Evolutionary conservation across 2,113 vertebrate genomes (phyloP).

Genomic region (Phalacrocorax aristotelis): DNA sequence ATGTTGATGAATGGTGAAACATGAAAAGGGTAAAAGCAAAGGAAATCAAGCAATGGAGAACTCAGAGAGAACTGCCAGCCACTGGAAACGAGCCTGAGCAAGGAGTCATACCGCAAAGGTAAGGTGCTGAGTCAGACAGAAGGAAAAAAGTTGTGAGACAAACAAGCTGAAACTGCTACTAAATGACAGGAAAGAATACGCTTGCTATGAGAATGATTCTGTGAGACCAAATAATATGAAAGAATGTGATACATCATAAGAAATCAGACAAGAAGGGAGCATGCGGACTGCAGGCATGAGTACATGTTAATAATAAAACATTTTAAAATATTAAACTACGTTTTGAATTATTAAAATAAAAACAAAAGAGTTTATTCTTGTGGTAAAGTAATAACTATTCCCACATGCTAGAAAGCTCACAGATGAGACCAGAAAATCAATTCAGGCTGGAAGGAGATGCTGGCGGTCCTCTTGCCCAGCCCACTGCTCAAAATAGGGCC

Average conservation of each 20-base stretch:
- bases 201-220: not conserved
- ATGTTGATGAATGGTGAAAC: not conserved
- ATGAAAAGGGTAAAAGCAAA: not conserved
- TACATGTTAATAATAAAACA: not conserved
- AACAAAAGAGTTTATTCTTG: not conserved
- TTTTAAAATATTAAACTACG: conserved; percentile 19
- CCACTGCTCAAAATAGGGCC: not conserved
- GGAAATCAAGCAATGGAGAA: not conserved
- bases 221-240: not conserved
- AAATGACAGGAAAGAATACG: not conserved
- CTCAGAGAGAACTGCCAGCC: not conserved
- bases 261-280: not conserved
- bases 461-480: not conserved
- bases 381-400: not conserved
- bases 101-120: not conserved
- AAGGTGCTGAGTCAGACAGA: not conserved
- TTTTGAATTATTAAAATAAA: conserved; percentile 50
- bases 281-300: not conserved
- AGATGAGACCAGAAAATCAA: not conserved
- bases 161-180: not conserved
- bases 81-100: not conserved
- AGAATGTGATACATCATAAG: not conserved
- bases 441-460: not conserved
- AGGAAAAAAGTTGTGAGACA: not conserved
- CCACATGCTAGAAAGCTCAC: not conserved